phyloP scores from a whole-genome alignment of 2,888 invertebrate species.

The Plemyria rubiginata region DNA sequence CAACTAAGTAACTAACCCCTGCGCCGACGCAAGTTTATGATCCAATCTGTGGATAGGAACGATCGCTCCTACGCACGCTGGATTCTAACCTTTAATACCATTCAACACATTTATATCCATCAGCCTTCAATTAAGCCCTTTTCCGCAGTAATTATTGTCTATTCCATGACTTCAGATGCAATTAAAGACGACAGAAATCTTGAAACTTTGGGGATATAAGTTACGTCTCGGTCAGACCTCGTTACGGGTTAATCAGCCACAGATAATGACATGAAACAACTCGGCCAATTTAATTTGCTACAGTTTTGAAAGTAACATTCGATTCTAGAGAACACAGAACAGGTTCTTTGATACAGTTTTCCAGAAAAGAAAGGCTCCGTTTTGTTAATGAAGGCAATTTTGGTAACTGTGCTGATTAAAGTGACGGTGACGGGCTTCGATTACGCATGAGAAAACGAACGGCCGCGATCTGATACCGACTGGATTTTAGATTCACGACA shows the following conservation, averaged over 20 bases:
- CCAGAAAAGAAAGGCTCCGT: slow-evolving; percentile 58
- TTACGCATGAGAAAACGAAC: slow-evolving; percentile 55
- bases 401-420: slow-evolving; percentile 67
- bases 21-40: slow-evolving; percentile 54
- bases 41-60: slow-evolving; percentile 46
- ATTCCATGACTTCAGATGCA: slow-evolving; percentile 37
- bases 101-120: slow-evolving; percentile 45
- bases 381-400: slow-evolving; percentile 74
- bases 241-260: slow-evolving; percentile 49
- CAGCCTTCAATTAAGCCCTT: slow-evolving; percentile 45
- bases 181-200: slow-evolving; percentile 40
- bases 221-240: slow-evolving; percentile 31
- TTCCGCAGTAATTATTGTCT: slow-evolving; percentile 35
- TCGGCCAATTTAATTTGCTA: slow-evolving; percentile 58
- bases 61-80: slow-evolving; percentile 48
- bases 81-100: slow-evolving; percentile 47
- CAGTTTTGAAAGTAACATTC: slow-evolving; percentile 61
- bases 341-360: slow-evolving; percentile 67
- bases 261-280: slow-evolving; percentile 50
- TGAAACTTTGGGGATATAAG: slow-evolving; percentile 36
- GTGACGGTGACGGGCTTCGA: slow-evolving; percentile 62
- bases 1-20: slow-evolving; percentile 7
- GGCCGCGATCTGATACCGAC: slow-evolving; percentile 40
- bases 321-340: slow-evolving; percentile 62
- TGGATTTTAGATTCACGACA: slow-evolving; percentile 65